Evolutionary conservation across 2,888 invertebrate species (phyloP), one percentile per base, ranked within the genome.

Genomic region (Anoplius nigerrimus): DNA sequence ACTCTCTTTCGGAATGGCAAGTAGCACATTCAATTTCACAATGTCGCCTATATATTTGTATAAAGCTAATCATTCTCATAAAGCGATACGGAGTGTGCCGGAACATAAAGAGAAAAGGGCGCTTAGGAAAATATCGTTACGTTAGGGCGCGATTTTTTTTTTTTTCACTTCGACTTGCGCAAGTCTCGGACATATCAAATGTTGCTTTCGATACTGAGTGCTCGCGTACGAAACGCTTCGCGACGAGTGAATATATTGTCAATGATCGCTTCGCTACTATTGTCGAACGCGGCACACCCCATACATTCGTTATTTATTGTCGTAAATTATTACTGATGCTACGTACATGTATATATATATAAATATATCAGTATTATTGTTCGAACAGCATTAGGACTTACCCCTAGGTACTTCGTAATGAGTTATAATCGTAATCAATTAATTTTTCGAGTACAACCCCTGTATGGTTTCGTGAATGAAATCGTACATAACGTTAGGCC

Each of bases 351-450:
- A 69, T 79, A 72, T 75, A 68, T 74, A 75, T 79, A 82, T 84
- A 84, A 83, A 84, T 87, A 84, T 86, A 86, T 87, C 84, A 84
- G 82, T 85, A 86, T 89, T 89, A 89, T 89, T 89, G 88, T 89
- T 88, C 88, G 88, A 88, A 89, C 88, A 89, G 88, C 88, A 88
- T 88, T 83, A 79, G 82, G 86, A 83, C 87, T 87, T 87, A 88
- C 81, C 83, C 34, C 84, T 86, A 87, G 74, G 73, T 83, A 79
- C 72, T 79, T 69, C 74, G 63, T 80, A 34, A 34, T 34, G 34
- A 34, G 34, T 34, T 78, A 72, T 79, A 66, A 75, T 76, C 73
- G 72, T 69, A 69, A 73, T 78, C 63, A 79, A 79, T 78, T 57
- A 53, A 55, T 43, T 21, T 45, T 16, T 69, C 69, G 51, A 66